A percentile compares a stretch with the other conserved stretches of the same genome.
phyloP scores from a whole-genome alignment of 2,888 invertebrate genomes.

The Thecocarcelia acutangulata region DNA sequence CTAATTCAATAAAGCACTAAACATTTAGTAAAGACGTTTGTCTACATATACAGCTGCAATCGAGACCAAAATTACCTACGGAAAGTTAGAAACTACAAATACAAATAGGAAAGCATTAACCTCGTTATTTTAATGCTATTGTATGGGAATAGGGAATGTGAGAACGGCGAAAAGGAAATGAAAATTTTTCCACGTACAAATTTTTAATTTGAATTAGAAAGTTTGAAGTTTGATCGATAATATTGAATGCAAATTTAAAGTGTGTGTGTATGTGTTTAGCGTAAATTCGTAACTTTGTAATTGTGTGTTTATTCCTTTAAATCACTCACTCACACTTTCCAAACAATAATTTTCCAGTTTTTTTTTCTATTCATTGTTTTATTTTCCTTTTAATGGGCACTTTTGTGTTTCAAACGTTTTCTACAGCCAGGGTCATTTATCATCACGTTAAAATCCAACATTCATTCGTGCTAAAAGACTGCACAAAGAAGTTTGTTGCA shows the following conservation, averaged over 20 bases:
- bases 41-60: neutral
- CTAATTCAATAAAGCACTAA: slow-evolving; percentile 52
- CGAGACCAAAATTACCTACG: neutral
- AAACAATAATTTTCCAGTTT: neutral
- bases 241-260: slow-evolving; percentile 67
- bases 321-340: slow-evolving; percentile 3
- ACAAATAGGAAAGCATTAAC: slow-evolving; percentile 32
- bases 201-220: slow-evolving; percentile 73
- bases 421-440: slow-evolving; percentile 53
- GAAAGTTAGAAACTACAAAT: neutral
- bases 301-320: slow-evolving; percentile 8
- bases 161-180: slow-evolving; percentile 28
- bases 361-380: neutral
- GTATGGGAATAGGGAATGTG: slow-evolving; percentile 2
- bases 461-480: slow-evolving; percentile 36
- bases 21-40: neutral
- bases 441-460: slow-evolving; percentile 30
- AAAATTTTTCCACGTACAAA: slow-evolving; percentile 49
- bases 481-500: slow-evolving; percentile 44
- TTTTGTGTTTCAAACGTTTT: slow-evolving; percentile 19
- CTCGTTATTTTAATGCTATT: slow-evolving; percentile 38
- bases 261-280: neutral
- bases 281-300: neutral
- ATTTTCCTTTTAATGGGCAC: slow-evolving; percentile 39
- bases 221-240: slow-evolving; percentile 81